These are phyloP conservation scores for Periophthalmus modestus DNA, from an alignment of 2,113 vertebrate species.

Conservation along the genomic window DNA sequence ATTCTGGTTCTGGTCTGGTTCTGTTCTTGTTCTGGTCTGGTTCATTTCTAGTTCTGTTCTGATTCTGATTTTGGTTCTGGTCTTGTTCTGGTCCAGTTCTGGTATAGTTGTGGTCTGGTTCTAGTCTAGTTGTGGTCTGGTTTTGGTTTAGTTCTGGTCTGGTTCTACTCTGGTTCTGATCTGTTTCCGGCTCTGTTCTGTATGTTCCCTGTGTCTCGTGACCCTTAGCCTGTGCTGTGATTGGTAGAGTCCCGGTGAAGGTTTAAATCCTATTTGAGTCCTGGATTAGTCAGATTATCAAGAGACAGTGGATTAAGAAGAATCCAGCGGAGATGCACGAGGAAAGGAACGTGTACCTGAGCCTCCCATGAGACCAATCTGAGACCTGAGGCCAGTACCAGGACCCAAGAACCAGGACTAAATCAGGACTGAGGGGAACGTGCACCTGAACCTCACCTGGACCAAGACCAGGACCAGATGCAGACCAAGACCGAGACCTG, in stretches of 20 bases:
- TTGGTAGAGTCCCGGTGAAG: neutral
- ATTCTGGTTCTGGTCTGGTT: no score
- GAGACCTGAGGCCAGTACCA: neutral
- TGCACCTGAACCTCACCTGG: no score
- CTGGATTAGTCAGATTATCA: conserved; percentile 1
- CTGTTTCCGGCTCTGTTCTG: neutral
- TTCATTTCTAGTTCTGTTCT: no score
- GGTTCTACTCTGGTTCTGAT: neutral
- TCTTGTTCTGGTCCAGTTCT: no score
- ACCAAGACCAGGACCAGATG: no score
- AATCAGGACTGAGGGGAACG: neutral
- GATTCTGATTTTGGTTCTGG: no score
- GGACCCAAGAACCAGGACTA: neutral
- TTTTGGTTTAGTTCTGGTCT: no score
- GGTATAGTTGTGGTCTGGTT: no score
- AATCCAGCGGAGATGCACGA: neutral
- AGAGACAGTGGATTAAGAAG: conserved; percentile 4
- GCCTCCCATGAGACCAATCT: neutral
- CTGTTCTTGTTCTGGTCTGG: no score
- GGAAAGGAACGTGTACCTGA: neutral
- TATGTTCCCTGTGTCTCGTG: neutral
- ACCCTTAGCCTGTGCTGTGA: neutral
- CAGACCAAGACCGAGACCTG: no score
- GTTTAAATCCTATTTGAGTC: conserved; percentile 4
- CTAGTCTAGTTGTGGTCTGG: no score